A percentile compares a stretch with the other conserved stretches of the same genome.
Evolutionary conservation across 2,888 invertebrate genomes (phyloP).

Genomic region (Cantharis flavilabris): DNA sequence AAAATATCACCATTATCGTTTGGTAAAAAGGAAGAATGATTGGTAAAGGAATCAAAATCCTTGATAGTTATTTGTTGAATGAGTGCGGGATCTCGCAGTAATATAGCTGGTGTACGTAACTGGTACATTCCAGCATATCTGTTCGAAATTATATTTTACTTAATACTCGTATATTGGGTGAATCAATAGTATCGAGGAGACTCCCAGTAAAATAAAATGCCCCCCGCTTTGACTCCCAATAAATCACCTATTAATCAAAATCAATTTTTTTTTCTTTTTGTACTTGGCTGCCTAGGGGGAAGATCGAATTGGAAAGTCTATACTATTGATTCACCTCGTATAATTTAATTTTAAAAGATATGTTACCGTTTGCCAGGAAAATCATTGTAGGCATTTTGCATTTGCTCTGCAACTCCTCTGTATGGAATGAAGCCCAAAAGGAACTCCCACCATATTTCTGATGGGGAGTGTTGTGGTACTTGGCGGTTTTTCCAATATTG

Average conservation of each 20-base stretch:
- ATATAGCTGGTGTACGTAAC: background rate
- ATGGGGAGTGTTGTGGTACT: background rate
- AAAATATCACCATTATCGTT: background rate
- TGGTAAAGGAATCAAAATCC: conserved; percentile 15
- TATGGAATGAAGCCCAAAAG: background rate
- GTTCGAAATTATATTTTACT: too few relatives aligned
- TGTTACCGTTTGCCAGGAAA: background rate
- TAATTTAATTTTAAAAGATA: background rate
- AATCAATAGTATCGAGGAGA: too few relatives aligned
- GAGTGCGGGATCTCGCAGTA: conserved; percentile 11
- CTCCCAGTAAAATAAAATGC: too few relatives aligned
- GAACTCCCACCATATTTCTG: background rate
- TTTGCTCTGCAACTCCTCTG: background rate
- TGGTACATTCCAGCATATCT: conserved; percentile 12
- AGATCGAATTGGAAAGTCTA: too few relatives aligned
- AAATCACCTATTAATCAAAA: too few relatives aligned
- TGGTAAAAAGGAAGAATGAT: background rate
- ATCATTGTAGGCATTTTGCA: background rate
- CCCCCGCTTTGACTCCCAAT: too few relatives aligned
- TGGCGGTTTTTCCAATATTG: background rate
- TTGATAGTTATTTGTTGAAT: conserved; percentile 16
- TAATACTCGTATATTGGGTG: too few relatives aligned
- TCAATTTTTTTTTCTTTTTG: too few relatives aligned
- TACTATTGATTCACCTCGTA: too few relatives aligned
- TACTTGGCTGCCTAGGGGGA: too few relatives aligned